Conservation (phyloP, 1,140 invertebrate species). For the Lasioglossum albipes region DNA sequence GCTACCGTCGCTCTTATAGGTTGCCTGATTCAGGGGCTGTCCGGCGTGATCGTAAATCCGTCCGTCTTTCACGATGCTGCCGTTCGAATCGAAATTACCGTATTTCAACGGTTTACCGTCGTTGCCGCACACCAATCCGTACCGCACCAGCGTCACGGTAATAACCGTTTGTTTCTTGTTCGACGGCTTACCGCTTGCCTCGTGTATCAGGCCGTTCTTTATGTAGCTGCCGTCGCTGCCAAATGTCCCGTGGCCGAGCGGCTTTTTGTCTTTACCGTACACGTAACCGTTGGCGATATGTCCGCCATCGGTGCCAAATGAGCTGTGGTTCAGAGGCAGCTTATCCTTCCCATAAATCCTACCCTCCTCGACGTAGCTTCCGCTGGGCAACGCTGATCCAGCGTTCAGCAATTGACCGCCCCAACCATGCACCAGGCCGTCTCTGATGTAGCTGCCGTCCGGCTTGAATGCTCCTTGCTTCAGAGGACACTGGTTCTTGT, state of each 20-base stretch:
- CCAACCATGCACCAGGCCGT: slow-evolving; percentile 74
- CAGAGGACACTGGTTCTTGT: slow-evolving; percentile 67
- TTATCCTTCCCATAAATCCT: slow-evolving; percentile 72
- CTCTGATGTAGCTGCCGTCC: slow-evolving; percentile 74
- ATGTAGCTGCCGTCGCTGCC: slow-evolving; percentile 73
- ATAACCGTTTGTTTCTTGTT: slow-evolving; percentile 70
- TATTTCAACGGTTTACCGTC: slow-evolving; percentile 71
- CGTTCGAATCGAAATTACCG: slow-evolving; percentile 71
- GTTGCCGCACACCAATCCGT: slow-evolving; percentile 73
- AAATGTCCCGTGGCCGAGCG: slow-evolving; percentile 70
- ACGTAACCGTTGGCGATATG: slow-evolving; percentile 75
- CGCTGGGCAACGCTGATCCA: slow-evolving; percentile 69
- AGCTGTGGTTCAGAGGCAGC: slow-evolving; percentile 73
- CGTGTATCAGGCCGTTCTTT: slow-evolving; percentile 70
- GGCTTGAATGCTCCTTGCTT: slow-evolving; percentile 75
- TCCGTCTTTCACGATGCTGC: slow-evolving; percentile 72
- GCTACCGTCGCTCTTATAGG: slow-evolving; percentile 65
- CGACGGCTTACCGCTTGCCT: slow-evolving; percentile 66
- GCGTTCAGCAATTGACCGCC: slow-evolving; percentile 73
- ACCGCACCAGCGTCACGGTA: slow-evolving; percentile 69
- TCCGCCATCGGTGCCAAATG: slow-evolving; percentile 71
- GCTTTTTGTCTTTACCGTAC: slow-evolving; percentile 71
- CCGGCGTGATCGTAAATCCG: slow-evolving; percentile 70
- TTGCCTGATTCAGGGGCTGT: slow-evolving; percentile 67
- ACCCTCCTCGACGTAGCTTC: slow-evolving; percentile 72